A percentile compares a stretch with the other conserved stretches of the same genome.
These are phyloP conservation scores for Bedellia somnulentella DNA, from an alignment of 2,888 invertebrate species.

Conservation along the genomic window DNA sequence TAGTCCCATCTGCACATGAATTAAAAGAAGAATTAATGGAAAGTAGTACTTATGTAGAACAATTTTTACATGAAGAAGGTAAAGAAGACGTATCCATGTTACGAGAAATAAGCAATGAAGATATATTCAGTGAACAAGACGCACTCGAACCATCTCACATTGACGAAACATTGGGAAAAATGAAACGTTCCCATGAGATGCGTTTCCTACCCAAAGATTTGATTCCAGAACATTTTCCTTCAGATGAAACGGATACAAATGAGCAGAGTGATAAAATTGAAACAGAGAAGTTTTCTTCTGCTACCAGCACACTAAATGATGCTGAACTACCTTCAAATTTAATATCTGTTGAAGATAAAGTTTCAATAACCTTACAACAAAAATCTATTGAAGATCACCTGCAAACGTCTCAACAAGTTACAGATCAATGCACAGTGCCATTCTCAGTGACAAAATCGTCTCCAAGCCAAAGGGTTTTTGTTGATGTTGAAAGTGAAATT, in stretches of 20 bases:
- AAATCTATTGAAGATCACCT: conserved; percentile 30
- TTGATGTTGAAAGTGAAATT: conserved; percentile 52
- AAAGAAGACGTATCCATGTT: conserved; percentile 27
- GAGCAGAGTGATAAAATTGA: conserved; percentile 42
- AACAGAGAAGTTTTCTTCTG: conserved; percentile 40
- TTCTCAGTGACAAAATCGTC: conserved; percentile 40
- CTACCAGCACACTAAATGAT: conserved; percentile 46
- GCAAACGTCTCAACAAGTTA: conserved; percentile 18
- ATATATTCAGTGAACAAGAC: conserved; percentile 61
- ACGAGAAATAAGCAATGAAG: conserved; percentile 52
- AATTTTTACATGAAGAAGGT: conserved; percentile 44
- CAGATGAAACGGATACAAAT: conserved; percentile 44
- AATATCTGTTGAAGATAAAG: conserved; percentile 45
- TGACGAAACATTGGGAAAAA: conserved; percentile 69
- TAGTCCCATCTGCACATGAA: conserved; percentile 88
- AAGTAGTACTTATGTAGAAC: conserved; percentile 61
- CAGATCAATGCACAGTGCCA: conserved; percentile 29
- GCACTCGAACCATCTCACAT: conserved; percentile 31
- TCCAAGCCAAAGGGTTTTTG: conserved; percentile 35
- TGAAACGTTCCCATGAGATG: conserved; percentile 92
- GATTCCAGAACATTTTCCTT: conserved; percentile 47
- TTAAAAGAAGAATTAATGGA: conserved; percentile 73
- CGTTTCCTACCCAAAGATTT: conserved; percentile 72
- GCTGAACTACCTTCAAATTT: conserved; percentile 45
- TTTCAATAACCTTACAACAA: conserved; percentile 36